phyloP scores from a whole-genome alignment of 2,797 vertebrate genomes.

The Sparidentex hasta region DNA sequence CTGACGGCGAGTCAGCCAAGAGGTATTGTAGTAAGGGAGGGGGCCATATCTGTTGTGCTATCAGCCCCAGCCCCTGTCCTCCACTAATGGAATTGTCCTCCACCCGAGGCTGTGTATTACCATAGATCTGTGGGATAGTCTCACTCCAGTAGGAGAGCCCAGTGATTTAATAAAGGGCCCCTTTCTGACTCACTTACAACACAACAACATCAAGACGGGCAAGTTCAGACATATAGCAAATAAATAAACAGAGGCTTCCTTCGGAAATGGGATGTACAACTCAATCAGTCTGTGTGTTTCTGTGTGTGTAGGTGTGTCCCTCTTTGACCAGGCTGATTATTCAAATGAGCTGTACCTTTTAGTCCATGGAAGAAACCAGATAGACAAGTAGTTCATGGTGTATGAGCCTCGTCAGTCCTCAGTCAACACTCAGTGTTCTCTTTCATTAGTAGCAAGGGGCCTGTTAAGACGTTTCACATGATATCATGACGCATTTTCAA shows the following conservation, averaged over 20 bases:
- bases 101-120: conserved; percentile 83
- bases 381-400: conserved; percentile 47
- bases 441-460: conserved; percentile 26
- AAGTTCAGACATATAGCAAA: conserved; percentile 77
- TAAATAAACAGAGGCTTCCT: conserved; percentile 75
- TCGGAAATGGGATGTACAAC: conserved; percentile 63
- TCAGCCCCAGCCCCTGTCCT: conserved; percentile 76
- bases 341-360: conserved; percentile 64
- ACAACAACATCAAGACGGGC: conserved; percentile 72
- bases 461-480: not conserved
- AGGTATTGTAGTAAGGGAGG: conserved; percentile 56
- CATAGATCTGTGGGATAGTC: conserved; percentile 87
- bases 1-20: conserved; percentile 66
- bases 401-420: conserved; percentile 30
- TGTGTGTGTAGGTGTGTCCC: conserved; percentile 30
- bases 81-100: conserved; percentile 86
- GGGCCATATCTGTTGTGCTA: conserved; percentile 73
- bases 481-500: conserved; percentile 18
- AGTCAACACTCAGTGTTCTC: conserved; percentile 3
- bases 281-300: conserved; percentile 44
- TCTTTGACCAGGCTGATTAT: conserved; percentile 64
- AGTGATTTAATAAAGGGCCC: conserved; percentile 86
- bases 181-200: conserved; percentile 81
- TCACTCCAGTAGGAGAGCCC: conserved; percentile 80
- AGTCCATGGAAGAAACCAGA: conserved; percentile 38